Conservation (phyloP, 2,888 invertebrate species). For the Drosophila kokeensis region DNA sequence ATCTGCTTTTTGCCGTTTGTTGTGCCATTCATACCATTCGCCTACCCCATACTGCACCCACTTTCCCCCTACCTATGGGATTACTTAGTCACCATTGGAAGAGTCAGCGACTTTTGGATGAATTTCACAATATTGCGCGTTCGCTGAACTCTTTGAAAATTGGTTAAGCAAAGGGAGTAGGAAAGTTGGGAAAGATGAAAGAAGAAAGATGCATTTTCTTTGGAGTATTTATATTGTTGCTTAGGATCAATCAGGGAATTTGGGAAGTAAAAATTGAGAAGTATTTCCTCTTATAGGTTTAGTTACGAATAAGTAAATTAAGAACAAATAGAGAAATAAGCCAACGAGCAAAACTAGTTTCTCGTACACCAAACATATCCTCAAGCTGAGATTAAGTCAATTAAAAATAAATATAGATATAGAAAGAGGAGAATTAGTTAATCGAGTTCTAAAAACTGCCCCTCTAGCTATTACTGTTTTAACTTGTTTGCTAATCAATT, state of each 20-base stretch:
- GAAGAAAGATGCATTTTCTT: not conserved
- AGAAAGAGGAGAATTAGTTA: not conserved
- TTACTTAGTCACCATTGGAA: conserved; percentile 22
- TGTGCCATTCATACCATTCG: conserved; percentile 14
- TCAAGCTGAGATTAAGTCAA: not conserved
- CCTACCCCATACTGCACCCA: conserved; percentile 1
- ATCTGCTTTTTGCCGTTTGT: conserved; percentile 14
- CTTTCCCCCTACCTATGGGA: not conserved
- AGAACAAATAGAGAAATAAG: not conserved
- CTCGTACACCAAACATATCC: not conserved
- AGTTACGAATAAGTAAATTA: no score
- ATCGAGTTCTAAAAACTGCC: not conserved
- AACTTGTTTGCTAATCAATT: conserved; percentile 17
- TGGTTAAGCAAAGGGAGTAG: not conserved
- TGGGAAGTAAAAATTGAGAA: not conserved
- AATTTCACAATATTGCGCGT: conserved; percentile 62
- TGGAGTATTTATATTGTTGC: not conserved
- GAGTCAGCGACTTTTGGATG: conserved; percentile 48
- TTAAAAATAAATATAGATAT: not conserved
- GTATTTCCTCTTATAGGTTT: not conserved
- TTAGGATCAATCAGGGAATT: not conserved
- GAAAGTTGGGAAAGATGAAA: not conserved
- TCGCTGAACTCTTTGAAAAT: conserved; percentile 27
- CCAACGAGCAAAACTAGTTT: not conserved
- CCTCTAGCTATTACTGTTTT: not conserved